Conservation (phyloP, 2,888 invertebrate species). For the Craniophora ligustri region DNA sequence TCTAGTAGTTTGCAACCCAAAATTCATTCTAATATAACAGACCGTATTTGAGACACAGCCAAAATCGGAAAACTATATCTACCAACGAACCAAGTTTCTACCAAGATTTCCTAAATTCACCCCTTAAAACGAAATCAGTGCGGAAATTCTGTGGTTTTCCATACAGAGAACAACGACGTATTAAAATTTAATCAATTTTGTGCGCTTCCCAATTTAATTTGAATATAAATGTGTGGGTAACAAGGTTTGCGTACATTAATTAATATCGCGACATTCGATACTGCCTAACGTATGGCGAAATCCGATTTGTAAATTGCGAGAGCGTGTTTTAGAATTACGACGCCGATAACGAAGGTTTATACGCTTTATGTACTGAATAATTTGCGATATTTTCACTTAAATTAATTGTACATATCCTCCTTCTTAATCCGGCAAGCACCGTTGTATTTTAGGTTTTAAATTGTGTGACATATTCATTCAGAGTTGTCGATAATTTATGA, state of each 20-base stretch:
- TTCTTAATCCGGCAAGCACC: no score
- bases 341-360: conserved; percentile 11
- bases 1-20: no score
- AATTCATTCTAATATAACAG: neutral
- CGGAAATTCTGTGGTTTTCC: conserved; percentile 24
- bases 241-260: conserved; percentile 67
- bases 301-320: conserved; percentile 43
- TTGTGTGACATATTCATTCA: no score
- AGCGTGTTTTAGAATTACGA: conserved; percentile 33
- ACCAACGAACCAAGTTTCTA: conserved; percentile 15
- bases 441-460: no score
- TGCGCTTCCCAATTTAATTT: conserved; percentile 71
- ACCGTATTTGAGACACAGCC: conserved; percentile 9
- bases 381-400: neutral
- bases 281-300: conserved; percentile 33
- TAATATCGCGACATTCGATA: conserved; percentile 63
- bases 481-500: no score
- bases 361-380: neutral
- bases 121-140: conserved; percentile 6
- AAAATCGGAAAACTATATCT: conserved; percentile 28
- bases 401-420: no score
- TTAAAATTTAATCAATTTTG: conserved; percentile 71
- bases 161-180: conserved; percentile 13
- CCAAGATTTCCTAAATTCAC: conserved; percentile 16
- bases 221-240: conserved; percentile 75